Evolutionary conservation across 2,797 vertebrate genomes (phyloP), one percentile per base, ranked within the genome.

Genomic region (Chelmon rostratus): DNA sequence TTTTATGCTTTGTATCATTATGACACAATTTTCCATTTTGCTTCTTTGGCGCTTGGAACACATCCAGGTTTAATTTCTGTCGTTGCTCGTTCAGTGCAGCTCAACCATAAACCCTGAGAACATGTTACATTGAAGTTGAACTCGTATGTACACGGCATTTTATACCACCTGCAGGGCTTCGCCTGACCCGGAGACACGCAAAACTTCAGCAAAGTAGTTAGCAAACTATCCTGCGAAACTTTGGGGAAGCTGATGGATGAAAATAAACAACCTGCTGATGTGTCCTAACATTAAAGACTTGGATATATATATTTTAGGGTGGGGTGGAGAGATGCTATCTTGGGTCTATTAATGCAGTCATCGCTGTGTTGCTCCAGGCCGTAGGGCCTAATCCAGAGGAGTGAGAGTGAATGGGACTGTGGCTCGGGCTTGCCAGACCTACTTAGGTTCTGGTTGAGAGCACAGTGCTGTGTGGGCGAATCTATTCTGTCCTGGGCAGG

Each of bases 401-500:
- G 90, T 81, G 88, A 80, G 82, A 91, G 88, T 94, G 93, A 94
- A 94, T 93, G 86, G 92, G 81, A 86, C 88, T 82, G 81, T 78
- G 79, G 91, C 92, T 93, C 78, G 44, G 75, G 88, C 86, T 90
- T 95, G 95, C 93, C 94, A 93, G 87, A 93, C 85, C 77, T 78
- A 91, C 93, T 95, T 94, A 95, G 86, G 91, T 91, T 85, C 93
- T 93, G 94, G 90, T 94, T 93, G 90, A 95, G 84, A 93, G 92
- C 92, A 95, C 93, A 94, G 89, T 94, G 94, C 94, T 94, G 93
- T 91, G 92, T 95, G 94, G 91, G 94, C 91, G 84, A 93, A 95
- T 95, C 93, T 93, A 91, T 93, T 94, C 92, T 94, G 86, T 94
- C 88, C 90, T 78, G 83, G 82, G 80, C 91, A 84, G 93, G 92